Conservation (phyloP, 1,140 invertebrate species). For the Euura saliciscinereae region DNA sequence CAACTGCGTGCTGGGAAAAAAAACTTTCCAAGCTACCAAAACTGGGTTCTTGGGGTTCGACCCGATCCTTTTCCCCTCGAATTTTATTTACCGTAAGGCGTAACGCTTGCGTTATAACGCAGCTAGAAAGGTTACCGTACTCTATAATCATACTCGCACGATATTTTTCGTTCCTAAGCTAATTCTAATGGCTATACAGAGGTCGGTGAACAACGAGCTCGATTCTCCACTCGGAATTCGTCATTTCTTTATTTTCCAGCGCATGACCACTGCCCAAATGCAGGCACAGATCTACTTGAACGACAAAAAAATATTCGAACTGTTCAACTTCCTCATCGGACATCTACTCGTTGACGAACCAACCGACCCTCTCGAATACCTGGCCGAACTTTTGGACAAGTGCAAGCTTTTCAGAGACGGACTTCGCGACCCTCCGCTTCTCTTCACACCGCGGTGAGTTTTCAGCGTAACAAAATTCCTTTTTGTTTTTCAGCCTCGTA, state of each 20-base stretch:
- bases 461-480: no score
- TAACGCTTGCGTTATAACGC: background rate
- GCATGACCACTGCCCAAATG: constrained; percentile 33
- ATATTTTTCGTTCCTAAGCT: no score
- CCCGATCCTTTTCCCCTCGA: background rate
- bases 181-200: no score
- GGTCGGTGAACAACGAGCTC: no score
- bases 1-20: background rate
- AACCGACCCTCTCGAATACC: constrained; percentile 56
- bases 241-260: constrained; percentile 1
- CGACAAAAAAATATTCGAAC: constrained; percentile 52
- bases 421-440: constrained; percentile 51
- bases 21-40: background rate
- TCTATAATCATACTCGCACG: background rate
- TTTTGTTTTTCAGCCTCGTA: no score
- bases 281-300: constrained; percentile 49
- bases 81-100: background rate
- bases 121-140: no score
- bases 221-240: no score
- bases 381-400: constrained; percentile 56
- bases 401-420: constrained; percentile 58
- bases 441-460: constrained; percentile 47
- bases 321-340: constrained; percentile 57
- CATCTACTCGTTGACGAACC: constrained; percentile 54
- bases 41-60: background rate